A percentile compares a stretch with the other conserved stretches of the same genome.
Conservation (phyloP, 2,888 invertebrate species). For the Amaurobius ferox region DNA sequence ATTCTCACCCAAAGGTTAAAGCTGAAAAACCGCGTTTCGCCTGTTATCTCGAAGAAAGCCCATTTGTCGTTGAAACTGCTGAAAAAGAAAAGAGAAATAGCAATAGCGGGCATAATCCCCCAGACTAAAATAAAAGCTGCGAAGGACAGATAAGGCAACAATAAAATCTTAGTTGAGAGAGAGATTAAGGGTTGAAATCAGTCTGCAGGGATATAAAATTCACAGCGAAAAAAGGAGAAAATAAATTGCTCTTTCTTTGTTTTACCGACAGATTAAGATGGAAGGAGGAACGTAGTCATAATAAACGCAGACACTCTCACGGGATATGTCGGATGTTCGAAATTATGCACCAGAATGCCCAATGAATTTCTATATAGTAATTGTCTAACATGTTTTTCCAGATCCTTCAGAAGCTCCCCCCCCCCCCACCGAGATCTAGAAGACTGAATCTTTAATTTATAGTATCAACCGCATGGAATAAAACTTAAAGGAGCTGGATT, state of each 20-base stretch:
- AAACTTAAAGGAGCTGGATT: too few species aligned
- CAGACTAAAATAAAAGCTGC: neutral
- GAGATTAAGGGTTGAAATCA: neutral
- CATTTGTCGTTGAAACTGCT: neutral
- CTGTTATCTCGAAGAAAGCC: neutral
- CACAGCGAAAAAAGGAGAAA: neutral
- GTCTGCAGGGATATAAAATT: neutral
- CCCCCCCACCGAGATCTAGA: too few species aligned
- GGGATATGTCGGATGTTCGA: too few species aligned
- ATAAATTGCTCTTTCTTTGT: too few species aligned
- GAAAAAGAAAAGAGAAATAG: neutral
- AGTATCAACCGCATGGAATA: too few species aligned
- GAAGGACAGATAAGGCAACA: neutral
- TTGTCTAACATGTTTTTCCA: too few species aligned
- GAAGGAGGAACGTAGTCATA: neutral
- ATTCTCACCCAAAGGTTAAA: neutral
- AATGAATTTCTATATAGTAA: too few species aligned
- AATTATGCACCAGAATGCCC: too few species aligned
- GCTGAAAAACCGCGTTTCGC: neutral
- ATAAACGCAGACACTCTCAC: too few species aligned
- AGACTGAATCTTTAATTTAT: too few species aligned
- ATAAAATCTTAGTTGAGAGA: neutral
- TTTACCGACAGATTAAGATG: neutral
- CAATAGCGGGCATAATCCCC: neutral
- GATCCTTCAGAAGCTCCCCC: too few species aligned